Percentiles rank a stretch among this genome's conserved stretches.
phyloP scores from a whole-genome alignment of 2,797 vertebrate genomes.

The Gymnothorax reevesii region DNA sequence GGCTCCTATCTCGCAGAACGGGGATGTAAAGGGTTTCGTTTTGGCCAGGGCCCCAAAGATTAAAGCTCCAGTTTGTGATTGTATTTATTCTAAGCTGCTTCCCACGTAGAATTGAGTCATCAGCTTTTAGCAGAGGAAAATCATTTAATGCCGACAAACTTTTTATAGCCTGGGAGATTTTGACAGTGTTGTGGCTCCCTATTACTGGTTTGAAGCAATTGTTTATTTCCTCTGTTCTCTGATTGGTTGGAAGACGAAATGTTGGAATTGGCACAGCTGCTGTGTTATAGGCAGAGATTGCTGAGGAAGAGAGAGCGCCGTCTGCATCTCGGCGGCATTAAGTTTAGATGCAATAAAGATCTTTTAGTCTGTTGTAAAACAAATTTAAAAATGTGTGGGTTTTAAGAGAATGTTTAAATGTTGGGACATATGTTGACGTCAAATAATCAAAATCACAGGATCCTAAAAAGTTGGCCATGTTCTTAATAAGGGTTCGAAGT shows the following conservation, averaged over 20 bases:
- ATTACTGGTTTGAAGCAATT: background rate
- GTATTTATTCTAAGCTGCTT: background rate
- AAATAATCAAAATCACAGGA: no score
- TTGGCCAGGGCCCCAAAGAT: conserved; percentile 22
- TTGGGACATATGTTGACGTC: no score
- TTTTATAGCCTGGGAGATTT: background rate
- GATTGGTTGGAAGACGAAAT: background rate
- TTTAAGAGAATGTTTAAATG: background rate
- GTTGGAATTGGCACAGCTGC: background rate
- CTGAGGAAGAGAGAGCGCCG: background rate
- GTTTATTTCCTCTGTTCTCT: background rate
- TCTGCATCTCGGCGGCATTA: background rate
- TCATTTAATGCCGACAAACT: background rate
- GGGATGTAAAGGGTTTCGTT: background rate
- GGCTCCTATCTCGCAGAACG: conserved; percentile 6
- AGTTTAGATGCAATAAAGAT: background rate
- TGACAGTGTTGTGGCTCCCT: background rate
- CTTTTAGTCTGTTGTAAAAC: background rate
- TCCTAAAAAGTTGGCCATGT: background rate
- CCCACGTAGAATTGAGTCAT: background rate
- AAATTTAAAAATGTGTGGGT: background rate
- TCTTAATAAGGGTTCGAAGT: no score
- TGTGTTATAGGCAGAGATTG: background rate
- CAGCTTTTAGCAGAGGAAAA: background rate
- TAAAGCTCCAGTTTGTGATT: conserved; percentile 4